Evolutionary conservation across 2,113 vertebrate genomes (phyloP).

Genomic region (Coturnix japonica): DNA sequence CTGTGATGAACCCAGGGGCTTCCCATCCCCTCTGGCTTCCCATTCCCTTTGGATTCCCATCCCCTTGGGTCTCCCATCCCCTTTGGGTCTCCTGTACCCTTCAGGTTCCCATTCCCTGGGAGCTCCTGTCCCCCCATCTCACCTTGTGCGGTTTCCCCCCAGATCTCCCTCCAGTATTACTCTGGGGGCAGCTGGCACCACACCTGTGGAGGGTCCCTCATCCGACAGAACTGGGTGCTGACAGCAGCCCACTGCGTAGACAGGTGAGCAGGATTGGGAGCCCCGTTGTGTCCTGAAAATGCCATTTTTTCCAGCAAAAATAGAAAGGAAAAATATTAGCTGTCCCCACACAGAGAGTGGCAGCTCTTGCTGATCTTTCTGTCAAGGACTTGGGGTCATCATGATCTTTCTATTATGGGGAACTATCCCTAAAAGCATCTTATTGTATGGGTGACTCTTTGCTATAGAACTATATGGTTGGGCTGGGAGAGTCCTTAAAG

Average conservation of each 20-base stretch:
- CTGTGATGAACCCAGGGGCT: fast-evolving
- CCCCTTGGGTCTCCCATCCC: fast-evolving
- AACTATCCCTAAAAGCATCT: fast-evolving
- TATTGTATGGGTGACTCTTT: fast-evolving
- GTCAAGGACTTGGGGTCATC: fast-evolving
- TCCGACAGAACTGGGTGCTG: constrained; percentile 84
- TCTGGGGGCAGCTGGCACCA: constrained; percentile 77
- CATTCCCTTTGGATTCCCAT: no score
- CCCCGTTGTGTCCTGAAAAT: no score
- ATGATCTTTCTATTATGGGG: fast-evolving
- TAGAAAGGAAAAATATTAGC: fast-evolving
- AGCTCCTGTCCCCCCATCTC: not conserved
- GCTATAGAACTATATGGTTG: no score
- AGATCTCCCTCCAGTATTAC: constrained; percentile 86
- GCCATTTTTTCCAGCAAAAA: not conserved
- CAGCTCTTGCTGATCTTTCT: no score
- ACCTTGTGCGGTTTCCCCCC: not conserved
- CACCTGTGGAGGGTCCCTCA: constrained; percentile 88
- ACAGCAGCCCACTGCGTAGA: constrained; percentile 89
- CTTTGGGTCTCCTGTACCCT: fast-evolving
- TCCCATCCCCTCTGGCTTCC: no score
- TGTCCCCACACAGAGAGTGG: fast-evolving
- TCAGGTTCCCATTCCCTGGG: fast-evolving
- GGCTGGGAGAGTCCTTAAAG: no score
- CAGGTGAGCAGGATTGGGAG: not conserved